Conservation (phyloP, 2,797 vertebrate genomes). For the Coluber constrictor region DNA sequence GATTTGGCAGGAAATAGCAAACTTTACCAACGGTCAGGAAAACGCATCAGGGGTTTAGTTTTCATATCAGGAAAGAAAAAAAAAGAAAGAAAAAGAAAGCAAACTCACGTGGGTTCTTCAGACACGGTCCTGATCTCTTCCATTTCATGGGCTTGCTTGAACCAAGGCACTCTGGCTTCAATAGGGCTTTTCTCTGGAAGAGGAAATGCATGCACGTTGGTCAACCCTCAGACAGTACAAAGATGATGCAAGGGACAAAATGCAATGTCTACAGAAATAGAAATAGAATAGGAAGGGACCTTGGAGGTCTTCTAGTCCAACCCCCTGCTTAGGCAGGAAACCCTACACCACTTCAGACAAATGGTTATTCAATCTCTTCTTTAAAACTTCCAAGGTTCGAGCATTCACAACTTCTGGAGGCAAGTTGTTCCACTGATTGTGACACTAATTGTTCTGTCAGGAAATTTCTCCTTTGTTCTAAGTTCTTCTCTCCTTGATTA, state of each 20-base stretch:
- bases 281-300: too few species aligned
- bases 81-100: not conserved
- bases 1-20: slow-evolving; percentile 31
- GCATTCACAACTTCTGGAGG: too few species aligned
- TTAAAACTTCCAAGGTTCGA: too few species aligned
- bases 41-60: slow-evolving; percentile 4
- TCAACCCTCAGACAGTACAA: not conserved
- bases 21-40: slow-evolving; percentile 41
- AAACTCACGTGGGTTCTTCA: slow-evolving; percentile 87
- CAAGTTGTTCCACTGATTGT: too few species aligned
- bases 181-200: slow-evolving; percentile 82
- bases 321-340: too few species aligned
- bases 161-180: slow-evolving; percentile 87
- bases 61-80: not conserved
- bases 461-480: too few species aligned
- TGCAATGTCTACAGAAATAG: not conserved
- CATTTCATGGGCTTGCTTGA: slow-evolving; percentile 90
- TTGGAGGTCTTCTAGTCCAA: too few species aligned
- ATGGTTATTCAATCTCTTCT: too few species aligned
- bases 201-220: slow-evolving; percentile 20
- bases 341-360: too few species aligned
- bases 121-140: slow-evolving; percentile 79
- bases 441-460: too few species aligned
- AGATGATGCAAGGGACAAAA: not conserved
- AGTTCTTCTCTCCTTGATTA: too few species aligned